Base-by-base conservation (phyloP, 2,113 vertebrate species). In the Varanus salvator region DNA sequence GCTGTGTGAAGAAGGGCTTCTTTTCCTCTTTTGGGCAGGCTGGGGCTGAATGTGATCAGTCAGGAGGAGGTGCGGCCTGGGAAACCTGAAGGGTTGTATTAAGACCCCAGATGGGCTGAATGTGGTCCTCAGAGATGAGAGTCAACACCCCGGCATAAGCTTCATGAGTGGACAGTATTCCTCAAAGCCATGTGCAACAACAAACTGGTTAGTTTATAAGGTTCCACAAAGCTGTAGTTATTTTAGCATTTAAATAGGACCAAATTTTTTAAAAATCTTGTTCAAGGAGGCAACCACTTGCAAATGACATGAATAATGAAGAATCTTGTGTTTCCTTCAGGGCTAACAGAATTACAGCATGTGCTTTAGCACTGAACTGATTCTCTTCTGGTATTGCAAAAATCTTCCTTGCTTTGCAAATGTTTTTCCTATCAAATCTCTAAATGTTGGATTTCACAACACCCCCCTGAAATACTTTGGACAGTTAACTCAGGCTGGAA, bases 381-480 rank as follows among this genome's bases (percentile, higher is more conserved):
- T 69, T 50, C 4, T 68, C 34, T 68, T 29, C 48, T 23, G 8
- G 7, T 25, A 7, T n/a, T 72, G 48, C 44, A 72, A 80, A 80
- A 15, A 3, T 8, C n/a, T 75, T 71, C 66, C 44, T 44, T 86
- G 4, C 11, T 80, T 80, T 50, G 64, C 66, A 38, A 81, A 88
- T 72, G 14, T 27, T 82, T 88, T 72, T 17, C 77, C 66, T 23
- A 38, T 25, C 50, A 72, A 44, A 72, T 57, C 48, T 27, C 38
- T 66, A 3, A 66, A 38, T 23, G 31, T 27, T 80, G 25, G 77
- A 88, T 71, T 88, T 88, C 72, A 57, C 57, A 80, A 71, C 78
- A 38, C 78, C 80, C 52, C 21, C 78, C 19, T 88, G 71, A 81
- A 75, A 82, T 88, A 72, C 50, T 69, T 88, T 54, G 34, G 87